A percentile compares a stretch with the other conserved stretches of the same genome.
These are phyloP conservation scores for Rhadina sibilatrix DNA, from an alignment of 2,113 vertebrate species.

Conservation along the genomic window DNA sequence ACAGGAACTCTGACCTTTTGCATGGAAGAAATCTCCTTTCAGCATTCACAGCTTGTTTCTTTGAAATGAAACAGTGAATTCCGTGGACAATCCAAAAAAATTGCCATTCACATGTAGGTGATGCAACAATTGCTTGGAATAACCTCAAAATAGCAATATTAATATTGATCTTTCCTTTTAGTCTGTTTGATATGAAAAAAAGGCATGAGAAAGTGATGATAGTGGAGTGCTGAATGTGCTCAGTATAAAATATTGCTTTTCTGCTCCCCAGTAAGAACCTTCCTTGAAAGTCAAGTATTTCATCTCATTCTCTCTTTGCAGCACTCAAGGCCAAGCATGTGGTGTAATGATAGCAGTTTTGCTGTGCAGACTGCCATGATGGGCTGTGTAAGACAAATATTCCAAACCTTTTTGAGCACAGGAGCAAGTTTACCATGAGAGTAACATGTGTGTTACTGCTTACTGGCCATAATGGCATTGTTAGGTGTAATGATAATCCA, in stretches of 20 bases:
- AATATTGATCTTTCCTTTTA: background rate
- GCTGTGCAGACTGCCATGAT: background rate
- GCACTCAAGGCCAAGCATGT: background rate
- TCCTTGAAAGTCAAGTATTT: background rate
- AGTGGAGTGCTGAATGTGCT: background rate
- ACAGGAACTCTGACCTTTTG: background rate
- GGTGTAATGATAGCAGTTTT: background rate
- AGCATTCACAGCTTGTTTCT: constrained; percentile 2
- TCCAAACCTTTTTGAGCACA: background rate
- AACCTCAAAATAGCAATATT: background rate
- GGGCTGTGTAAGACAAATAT: background rate
- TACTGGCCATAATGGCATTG: background rate
- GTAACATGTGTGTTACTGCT: background rate
- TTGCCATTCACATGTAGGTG: background rate
- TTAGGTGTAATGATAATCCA: background rate
- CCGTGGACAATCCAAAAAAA: background rate
- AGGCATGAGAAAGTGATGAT: background rate
- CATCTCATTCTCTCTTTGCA: background rate
- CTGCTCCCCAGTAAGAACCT: background rate
- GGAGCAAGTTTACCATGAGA: background rate
- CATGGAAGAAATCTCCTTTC: background rate
- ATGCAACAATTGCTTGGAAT: background rate
- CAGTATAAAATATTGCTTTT: background rate
- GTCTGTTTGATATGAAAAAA: background rate
- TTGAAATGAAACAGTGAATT: constrained; percentile 3